Evolutionary conservation across 2,797 vertebrate genomes (phyloP), one percentile per base, ranked within the genome.

Genomic region (Lagocephalus sceleratus): DNA sequence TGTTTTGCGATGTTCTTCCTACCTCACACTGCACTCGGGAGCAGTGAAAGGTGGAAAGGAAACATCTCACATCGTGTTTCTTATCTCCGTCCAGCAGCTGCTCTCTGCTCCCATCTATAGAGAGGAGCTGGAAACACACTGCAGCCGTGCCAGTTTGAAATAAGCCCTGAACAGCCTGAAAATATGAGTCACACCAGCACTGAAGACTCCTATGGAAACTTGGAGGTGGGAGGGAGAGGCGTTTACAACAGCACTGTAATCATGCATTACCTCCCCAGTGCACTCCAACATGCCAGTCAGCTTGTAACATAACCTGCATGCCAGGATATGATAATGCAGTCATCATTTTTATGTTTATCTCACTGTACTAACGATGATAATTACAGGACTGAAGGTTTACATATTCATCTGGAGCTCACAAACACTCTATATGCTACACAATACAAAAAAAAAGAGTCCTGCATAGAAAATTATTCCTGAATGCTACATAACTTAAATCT

Each of bases 51-150:
- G 89, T 73, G 71, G 85, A 83, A 89, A 84, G 85, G 75, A 69
- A 69, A 63, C 51, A 52, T 70, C 73, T 78, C 73, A 68, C 76
- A 76, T 80, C 79, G 75, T 35, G 82, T 77, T 71, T 93, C 32
- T 94, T 94, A 94, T 94, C 92, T 93, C 65, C 76, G 68, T 62
- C 89, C 86, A 89, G 86, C 93, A 92, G 91, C 89, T 91, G 91
- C 83, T 87, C 88, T 81, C 84, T 85, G 75, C 81, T 90, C 73
- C 90, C 89, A 87, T 91, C 84, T 85, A 81, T 66, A 53, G 79
- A 90, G 66, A 87, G 76, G 82, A 76, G 68, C 82, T 76, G 61
- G 67, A 84, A 82, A 70, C 57, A 69, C 64, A 44, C 75, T 76
- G 89, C 85, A 81, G 48, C 46, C 79, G 83, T 44, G 69, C 60